These are phyloP conservation scores for Dendrolimus houi DNA, from an alignment of 2,888 invertebrate genomes.

Conservation along the genomic window DNA sequence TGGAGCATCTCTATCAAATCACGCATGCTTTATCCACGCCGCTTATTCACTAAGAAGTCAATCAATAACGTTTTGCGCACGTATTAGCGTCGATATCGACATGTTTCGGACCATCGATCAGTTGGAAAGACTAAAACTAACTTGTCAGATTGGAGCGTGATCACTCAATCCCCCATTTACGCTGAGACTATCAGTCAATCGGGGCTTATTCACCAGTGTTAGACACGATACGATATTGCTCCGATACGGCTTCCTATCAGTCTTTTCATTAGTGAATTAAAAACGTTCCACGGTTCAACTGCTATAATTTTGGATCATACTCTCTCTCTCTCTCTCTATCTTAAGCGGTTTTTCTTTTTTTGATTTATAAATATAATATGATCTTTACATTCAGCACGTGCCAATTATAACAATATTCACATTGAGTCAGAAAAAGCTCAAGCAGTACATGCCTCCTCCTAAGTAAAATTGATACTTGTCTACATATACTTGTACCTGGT, in stretches of 20 bases:
- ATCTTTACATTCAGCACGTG: too few relatives aligned
- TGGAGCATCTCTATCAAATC: conserved; percentile 6
- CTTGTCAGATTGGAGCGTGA: conserved; percentile 71
- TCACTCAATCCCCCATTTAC: conserved; percentile 70
- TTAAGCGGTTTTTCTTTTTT: too few relatives aligned
- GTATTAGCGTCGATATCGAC: conserved; percentile 25
- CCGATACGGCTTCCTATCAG: neutral
- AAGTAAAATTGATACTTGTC: too few relatives aligned
- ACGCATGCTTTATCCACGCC: neutral
- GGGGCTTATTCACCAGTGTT: conserved; percentile 21
- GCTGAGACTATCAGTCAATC: conserved; percentile 61
- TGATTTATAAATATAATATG: too few relatives aligned
- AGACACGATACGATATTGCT: conserved; percentile 17
- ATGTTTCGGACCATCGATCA: conserved; percentile 55
- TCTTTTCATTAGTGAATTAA: too few relatives aligned
- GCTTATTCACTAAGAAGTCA: conserved; percentile 20
- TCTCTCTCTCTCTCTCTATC: too few relatives aligned
- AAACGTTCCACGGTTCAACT: too few relatives aligned
- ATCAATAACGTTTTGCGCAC: conserved; percentile 43
- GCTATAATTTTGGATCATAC: too few relatives aligned
- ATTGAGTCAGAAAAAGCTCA: too few relatives aligned
- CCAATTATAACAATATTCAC: too few relatives aligned
- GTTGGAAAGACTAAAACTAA: conserved; percentile 52
- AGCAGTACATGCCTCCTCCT: too few relatives aligned
- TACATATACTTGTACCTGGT: too few relatives aligned